A percentile compares a stretch with the other conserved stretches of the same genome.
Conservation (phyloP, 2,797 vertebrate genomes). For the Remorina albescens region DNA sequence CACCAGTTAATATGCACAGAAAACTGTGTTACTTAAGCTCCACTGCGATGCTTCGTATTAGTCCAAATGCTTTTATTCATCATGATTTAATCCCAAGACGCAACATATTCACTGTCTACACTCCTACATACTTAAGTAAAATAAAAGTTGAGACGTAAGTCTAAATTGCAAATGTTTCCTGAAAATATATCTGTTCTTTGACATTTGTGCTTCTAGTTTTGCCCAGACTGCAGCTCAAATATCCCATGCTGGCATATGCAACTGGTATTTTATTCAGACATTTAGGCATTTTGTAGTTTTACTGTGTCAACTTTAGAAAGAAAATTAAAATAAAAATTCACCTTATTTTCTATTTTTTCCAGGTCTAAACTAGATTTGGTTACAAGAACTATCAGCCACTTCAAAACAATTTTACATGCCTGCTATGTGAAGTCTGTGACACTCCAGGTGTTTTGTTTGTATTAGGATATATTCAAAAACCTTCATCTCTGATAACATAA, state of each 20-base stretch:
- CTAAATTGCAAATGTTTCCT: slow-evolving; percentile 25
- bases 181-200: slow-evolving; percentile 40
- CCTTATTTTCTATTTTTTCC: neutral
- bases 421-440: neutral
- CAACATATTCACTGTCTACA: slow-evolving; percentile 26
- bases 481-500: slow-evolving; percentile 14
- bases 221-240: slow-evolving; percentile 3
- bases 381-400: neutral
- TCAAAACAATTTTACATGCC: neutral
- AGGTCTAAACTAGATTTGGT: slow-evolving; percentile 4
- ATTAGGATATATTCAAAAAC: slow-evolving; percentile 17
- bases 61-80: slow-evolving; percentile 51
- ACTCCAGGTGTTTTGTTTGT: neutral
- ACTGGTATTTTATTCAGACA: slow-evolving; percentile 13
- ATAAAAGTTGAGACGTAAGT: slow-evolving; percentile 16
- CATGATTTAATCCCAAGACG: slow-evolving; percentile 45
- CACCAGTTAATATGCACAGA: slow-evolving; percentile 54
- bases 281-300: neutral
- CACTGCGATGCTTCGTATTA: slow-evolving; percentile 38
- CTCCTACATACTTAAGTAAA: slow-evolving; percentile 32
- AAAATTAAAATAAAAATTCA: neutral
- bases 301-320: slow-evolving; percentile 5
- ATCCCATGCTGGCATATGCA: neutral
- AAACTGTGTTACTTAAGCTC: slow-evolving; percentile 39
- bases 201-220: slow-evolving; percentile 26